Conservation (phyloP, 2,888 invertebrate species). For the Drosophila prolongata region DNA sequence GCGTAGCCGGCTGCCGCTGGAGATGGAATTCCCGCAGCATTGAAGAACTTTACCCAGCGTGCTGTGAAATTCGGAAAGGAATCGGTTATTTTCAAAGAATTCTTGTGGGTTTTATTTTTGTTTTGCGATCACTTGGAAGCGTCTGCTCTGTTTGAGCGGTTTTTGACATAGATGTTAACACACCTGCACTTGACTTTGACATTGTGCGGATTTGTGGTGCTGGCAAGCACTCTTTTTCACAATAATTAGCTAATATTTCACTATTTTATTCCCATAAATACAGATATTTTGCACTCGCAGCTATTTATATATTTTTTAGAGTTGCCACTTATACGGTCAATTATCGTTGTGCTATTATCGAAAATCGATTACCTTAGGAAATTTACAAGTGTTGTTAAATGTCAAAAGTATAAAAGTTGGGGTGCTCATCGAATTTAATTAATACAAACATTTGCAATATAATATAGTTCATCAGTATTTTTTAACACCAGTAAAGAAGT, state of each 20-base stretch:
- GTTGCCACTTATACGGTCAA: background rate
- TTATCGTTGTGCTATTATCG: background rate
- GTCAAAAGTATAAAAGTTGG: no score
- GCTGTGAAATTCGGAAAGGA: constrained; percentile 57
- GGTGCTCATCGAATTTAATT: background rate
- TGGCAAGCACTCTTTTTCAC: background rate
- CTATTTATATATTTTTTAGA: constrained; percentile 29
- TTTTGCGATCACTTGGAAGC: constrained; percentile 5
- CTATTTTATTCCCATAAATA: constrained; percentile 16
- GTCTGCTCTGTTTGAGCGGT: background rate
- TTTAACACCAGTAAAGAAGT: no score
- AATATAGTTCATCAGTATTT: no score
- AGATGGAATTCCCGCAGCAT: constrained; percentile 92
- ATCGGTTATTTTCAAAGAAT: background rate
- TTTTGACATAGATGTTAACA: constrained; percentile 10
- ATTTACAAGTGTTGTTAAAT: background rate
- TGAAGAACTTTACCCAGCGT: constrained; percentile 94
- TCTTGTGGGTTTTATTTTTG: constrained; percentile 6
- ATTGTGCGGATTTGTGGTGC: constrained; percentile 40
- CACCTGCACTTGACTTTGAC: constrained; percentile 79
- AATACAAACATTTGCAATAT: no score
- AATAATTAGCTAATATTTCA: background rate
- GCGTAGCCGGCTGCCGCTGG: constrained; percentile 92
- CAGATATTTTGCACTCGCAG: constrained; percentile 22
- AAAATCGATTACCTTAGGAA: background rate